Percentiles rank a stretch among this genome's conserved stretches.
Evolutionary conservation across 2,113 vertebrate species (phyloP).

Genomic region (Tachysurus vachellii): DNA sequence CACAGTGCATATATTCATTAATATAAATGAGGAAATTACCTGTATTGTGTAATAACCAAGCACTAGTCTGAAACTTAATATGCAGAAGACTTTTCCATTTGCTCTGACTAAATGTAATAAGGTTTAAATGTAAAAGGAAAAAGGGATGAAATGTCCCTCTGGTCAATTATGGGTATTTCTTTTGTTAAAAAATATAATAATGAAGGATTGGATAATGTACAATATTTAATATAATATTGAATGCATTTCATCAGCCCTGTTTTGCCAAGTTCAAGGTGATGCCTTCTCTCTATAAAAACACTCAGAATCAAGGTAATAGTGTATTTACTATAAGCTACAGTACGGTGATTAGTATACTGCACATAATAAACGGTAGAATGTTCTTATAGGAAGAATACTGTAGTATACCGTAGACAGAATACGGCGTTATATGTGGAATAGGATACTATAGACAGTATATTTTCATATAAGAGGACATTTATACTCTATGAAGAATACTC

Average conservation of each 20-base stretch:
- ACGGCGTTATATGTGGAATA: neutral
- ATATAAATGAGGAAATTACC: neutral
- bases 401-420: neutral
- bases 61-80: neutral
- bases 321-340: neutral
- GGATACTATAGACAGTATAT: neutral
- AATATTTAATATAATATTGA: no score
- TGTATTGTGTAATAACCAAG: neutral
- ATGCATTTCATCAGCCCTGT: no score
- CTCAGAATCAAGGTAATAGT: neutral
- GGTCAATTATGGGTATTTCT: neutral
- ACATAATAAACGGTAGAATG: neutral
- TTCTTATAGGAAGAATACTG: neutral
- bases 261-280: neutral
- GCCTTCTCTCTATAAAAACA: neutral
- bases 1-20: neutral
- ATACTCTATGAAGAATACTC: no score
- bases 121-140: neutral
- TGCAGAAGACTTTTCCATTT: conserved; percentile 1
- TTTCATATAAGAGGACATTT: no score
- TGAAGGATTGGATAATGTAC: no score
- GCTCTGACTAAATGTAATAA: neutral
- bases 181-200: neutral
- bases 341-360: neutral
- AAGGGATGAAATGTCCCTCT: neutral